Base-by-base conservation (phyloP, 2,113 vertebrate species). In the Podiceps cristatus region DNA sequence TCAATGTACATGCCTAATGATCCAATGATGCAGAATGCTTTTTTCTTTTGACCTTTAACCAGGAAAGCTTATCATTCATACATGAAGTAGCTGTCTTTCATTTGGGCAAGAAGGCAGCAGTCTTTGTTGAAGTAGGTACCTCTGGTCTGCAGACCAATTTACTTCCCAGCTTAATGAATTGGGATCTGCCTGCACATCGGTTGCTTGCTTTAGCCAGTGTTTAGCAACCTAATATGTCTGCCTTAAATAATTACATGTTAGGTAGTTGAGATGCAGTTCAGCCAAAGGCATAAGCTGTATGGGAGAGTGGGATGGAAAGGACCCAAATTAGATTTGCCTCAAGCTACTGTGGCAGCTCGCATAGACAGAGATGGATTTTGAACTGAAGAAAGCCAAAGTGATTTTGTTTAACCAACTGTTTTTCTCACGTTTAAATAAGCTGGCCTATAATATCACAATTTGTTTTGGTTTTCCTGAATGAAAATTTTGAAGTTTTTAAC, bases 401-500 rank as follows among this genome's bases (percentile, higher is more conserved):
- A 92, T 91, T 93, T 92, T 86, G 45, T 93, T 95, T 78, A 88
- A 88, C 55, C 14, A 6, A 47, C 55, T 82, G n/a, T 59, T 94
- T 86, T 66, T 91, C 78, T 96, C 88, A 53, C 52, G 94, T 81
- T 77, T 74, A 93, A 91, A 84, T 72, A 56, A 88, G 35, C 64
- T 81, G 72, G 18, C 47, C 7, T 89, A 10, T 85, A 95, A 88
- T 44, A 79, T 53, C 59, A 45, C 78, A 81, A 91, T 96, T 93
- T 86, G 73, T 92, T 91, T 85, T 81, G 89, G 53, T 94, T 97
- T 97, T 94, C 80, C 88, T 93, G 66, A 72, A 27, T 85, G 56
- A 92, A 78, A 96, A 79, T 49, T 67, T 60, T 91, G 12, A 64
- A 78, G 69, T 56, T 78, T 89, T 77, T 71, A 85, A 84, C 44